Conservation (phyloP, 92 coral and sea anemone genomes). For the Parazoanthus swiftii region DNA sequence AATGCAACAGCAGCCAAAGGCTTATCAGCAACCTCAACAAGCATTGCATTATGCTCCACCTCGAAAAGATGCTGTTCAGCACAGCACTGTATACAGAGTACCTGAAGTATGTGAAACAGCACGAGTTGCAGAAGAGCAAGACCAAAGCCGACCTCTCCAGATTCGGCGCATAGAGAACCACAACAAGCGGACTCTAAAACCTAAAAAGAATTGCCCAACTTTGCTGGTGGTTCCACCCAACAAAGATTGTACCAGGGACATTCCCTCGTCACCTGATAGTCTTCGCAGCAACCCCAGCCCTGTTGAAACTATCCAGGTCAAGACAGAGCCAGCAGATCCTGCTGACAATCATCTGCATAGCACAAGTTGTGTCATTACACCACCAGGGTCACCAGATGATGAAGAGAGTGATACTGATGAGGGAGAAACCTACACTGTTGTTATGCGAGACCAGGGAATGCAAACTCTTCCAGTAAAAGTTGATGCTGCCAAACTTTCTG, state of each 20-base stretch:
- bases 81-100: constrained; percentile 85
- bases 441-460: constrained; percentile 83
- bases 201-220: constrained; percentile 13
- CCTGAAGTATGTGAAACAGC: constrained; percentile 51
- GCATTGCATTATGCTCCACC: constrained; percentile 66
- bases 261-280: constrained; percentile 61
- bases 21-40: constrained; percentile 15
- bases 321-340: constrained; percentile 63
- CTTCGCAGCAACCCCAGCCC: constrained; percentile 59
- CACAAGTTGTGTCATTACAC: constrained; percentile 85
- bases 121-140: constrained; percentile 11
- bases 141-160: neutral
- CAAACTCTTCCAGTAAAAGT: constrained; percentile 68
- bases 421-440: constrained; percentile 71
- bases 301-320: constrained; percentile 53
- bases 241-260: constrained; percentile 31
- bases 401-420: constrained; percentile 55
- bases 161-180: constrained; percentile 9
- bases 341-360: constrained; percentile 50
- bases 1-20: constrained; percentile 10
- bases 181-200: neutral
- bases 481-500: constrained; percentile 37
- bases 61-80: constrained; percentile 54
- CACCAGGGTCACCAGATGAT: constrained; percentile 89
- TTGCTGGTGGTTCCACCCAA: constrained; percentile 31